These are phyloP conservation scores for Drosophila hydei DNA, from an alignment of 1,140 invertebrate species.

Conservation along the genomic window DNA sequence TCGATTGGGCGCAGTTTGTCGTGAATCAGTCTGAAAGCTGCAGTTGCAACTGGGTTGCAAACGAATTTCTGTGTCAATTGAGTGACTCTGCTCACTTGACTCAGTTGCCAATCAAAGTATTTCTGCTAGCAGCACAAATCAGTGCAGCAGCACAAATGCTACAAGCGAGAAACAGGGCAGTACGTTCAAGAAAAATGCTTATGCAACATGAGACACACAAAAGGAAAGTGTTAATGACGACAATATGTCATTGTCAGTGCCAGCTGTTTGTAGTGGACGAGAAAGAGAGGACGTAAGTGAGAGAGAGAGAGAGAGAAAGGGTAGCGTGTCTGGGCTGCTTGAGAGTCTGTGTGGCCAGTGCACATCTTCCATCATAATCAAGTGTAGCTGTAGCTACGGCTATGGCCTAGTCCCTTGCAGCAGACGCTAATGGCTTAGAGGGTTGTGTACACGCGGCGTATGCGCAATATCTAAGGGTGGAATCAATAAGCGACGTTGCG, in stretches of 20 bases:
- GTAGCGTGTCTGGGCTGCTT: not conserved
- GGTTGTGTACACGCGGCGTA: constrained; percentile 39
- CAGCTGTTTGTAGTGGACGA: constrained; percentile 26
- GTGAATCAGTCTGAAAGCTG: constrained; percentile 23
- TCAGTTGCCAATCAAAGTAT: constrained; percentile 50
- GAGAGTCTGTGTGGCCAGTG: constrained; percentile 15
- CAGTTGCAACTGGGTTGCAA: constrained; percentile 52
- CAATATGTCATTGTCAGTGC: constrained; percentile 75
- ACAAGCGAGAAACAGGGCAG: no score
- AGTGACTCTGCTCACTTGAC: constrained; percentile 70
- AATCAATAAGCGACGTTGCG: constrained; percentile 64
- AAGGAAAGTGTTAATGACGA: constrained; percentile 69
- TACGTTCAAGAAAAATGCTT: constrained; percentile 11
- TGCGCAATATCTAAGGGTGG: constrained; percentile 57
- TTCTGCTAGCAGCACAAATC: constrained; percentile 10
- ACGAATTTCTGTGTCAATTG: constrained; percentile 75
- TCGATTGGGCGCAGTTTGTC: constrained; percentile 18
- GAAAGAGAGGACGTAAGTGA: not conserved
- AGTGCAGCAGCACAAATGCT: constrained; percentile 16
- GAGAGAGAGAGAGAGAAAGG: not conserved
- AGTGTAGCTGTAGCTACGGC: constrained; percentile 14
- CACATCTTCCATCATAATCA: constrained; percentile 67
- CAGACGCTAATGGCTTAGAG: constrained; percentile 26
- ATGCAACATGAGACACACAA: constrained; percentile 15
- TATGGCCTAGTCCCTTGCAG: constrained; percentile 10